Base-by-base conservation (phyloP, 2,797 vertebrate species). In the Falco naumanni region DNA sequence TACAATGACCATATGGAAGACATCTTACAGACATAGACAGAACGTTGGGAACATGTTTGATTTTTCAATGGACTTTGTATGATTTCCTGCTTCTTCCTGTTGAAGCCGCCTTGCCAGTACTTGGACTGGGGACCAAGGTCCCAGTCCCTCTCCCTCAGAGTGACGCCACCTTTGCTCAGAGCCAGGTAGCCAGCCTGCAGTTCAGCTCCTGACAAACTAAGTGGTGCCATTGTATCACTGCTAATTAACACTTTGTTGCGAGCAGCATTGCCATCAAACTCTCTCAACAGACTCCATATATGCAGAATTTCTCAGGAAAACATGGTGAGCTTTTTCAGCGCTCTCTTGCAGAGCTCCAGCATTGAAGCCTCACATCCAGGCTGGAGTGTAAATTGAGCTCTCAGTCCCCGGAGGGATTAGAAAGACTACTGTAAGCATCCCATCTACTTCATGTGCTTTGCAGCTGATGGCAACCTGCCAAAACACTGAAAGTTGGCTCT, bases 381-480 rank as follows among this genome's bases (percentile, higher is more conserved):
- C 50, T 50, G 75, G 71, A 92, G 56, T 2, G 6, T 29, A 70
- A 94, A 80, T 2, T 37, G 56, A 82, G 64, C 7, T 60, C 54
- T 34, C 50, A 63, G 29, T 47, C 41, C n/a, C 21, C 6, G 1
- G 17, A 64, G 16, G 15, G 41, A 51, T 41, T 39, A 60, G 63
- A 83, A 87, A 54, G 26, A 60, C 37, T 43, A 22, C 31, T 74
- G 28, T 25, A 63, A 3, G 1, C 47, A 70, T 56, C 66, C 37
- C 26, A 33, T 66, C 48, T 25, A 31, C 45, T n/a, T 60, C 75
- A 66, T 54, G 11, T 76, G 76, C 45, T 86, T 37, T 64, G 56
- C 48, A 88, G 83, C 51, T 66, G 74, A 56, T 87, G 83, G 74
- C 77, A 95, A 79, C 34, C 13, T 7, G 76, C 93, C 91, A 91